Evolutionary conservation across 2,888 invertebrate species (phyloP), one percentile per base, ranked within the genome.

Genomic region (Smittia sp.): DNA sequence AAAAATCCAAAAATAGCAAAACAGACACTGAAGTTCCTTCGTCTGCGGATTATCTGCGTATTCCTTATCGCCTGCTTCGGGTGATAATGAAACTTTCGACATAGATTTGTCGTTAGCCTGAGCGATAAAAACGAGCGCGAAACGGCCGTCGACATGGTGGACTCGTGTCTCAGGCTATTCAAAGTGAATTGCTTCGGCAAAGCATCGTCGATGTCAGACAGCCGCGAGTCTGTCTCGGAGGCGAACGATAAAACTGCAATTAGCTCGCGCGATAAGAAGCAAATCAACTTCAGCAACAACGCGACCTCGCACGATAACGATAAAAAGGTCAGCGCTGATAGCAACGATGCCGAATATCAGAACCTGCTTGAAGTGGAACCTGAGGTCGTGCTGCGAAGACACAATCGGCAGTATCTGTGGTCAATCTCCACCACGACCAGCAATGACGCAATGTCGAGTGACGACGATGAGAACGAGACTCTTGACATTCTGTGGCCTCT

Each of bases 401-500:
- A 69, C 15, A 69, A 69, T 69, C 54, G 69, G 18, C 13, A n/a
- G 4, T 69, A 69, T 69, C 68, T 68, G 1, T 15, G 15, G 9
- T 68, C 68, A 25, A 22, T 52, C 22, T 46, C 62, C 4, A 18
- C 68, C 25, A 68, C 68, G 25, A 20, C 38, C 27, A 69, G 46
- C 25, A 24, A 46, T 52, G 69, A 69, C 52, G 54, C 27, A 18
- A 22, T 68, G 68, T 68, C 69, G 46, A 69, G 69, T 22, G 67
- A 67, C 6, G 69, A 69, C 4, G 38, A 67, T 9, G 38, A 65
- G n/a, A 13, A 69, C 27, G 46, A 69, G 69, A 69, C 25, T 22
- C 69, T 69, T 54, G 69, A 69, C 54, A 54, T 52, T 54, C 52
- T 69, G 52, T 69, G 27, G 46, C 69, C 69, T 9, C 20, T 46